These are phyloP conservation scores for Sycobia sp. DNA, from an alignment of 1,140 invertebrate species.

Conservation along the genomic window DNA sequence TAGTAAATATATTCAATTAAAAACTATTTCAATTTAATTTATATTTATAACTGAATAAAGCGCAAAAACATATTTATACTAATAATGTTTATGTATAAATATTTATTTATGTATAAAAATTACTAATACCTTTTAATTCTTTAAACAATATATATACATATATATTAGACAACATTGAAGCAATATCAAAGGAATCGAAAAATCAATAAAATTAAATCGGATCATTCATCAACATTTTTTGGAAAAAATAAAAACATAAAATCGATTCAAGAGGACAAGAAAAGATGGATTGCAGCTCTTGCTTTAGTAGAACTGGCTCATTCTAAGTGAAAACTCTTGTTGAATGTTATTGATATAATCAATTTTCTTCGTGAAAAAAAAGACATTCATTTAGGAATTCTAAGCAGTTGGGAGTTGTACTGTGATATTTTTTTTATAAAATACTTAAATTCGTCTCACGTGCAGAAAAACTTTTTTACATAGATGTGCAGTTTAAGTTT, in stretches of 20 bases:
- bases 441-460: not conserved
- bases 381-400: constrained; percentile 9
- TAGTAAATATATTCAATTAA: no score
- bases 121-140: not conserved
- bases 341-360: not conserved
- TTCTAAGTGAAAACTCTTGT: constrained; percentile 9
- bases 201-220: constrained; percentile 14
- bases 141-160: not conserved
- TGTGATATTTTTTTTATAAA: constrained; percentile 14
- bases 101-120: no score
- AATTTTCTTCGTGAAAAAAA: not conserved
- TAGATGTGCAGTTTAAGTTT: not conserved
- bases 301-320: constrained; percentile 30
- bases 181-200: constrained; percentile 26
- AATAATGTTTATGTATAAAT: no score
- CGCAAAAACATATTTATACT: no score
- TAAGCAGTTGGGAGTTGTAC: not conserved
- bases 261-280: constrained; percentile 24
- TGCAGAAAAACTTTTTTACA: constrained; percentile 1
- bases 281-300: constrained; percentile 30
- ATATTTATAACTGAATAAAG: no score
- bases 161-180: constrained; percentile 20
- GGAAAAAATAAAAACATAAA: constrained; percentile 11
- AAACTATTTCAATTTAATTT: no score
- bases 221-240: not conserved